phyloP scores from a whole-genome alignment of 2,888 invertebrate species.

The Drosophila pegasa region DNA sequence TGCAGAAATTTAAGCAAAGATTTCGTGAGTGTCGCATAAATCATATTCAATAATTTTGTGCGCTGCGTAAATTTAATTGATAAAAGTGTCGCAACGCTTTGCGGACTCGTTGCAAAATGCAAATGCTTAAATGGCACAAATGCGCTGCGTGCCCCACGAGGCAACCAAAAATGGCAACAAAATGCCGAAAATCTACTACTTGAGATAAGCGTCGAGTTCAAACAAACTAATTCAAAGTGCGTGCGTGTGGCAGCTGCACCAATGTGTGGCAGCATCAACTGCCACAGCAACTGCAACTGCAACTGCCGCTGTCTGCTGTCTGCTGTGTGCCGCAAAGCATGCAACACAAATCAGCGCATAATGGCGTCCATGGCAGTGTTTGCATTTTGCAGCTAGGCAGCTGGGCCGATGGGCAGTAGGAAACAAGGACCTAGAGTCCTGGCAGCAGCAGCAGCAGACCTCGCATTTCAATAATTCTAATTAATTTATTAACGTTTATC shows the following conservation, averaged over 20 bases:
- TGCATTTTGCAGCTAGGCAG: constrained; percentile 59
- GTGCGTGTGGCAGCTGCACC: constrained; percentile 37
- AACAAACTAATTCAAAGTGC: constrained; percentile 79
- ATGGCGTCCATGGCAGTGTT: constrained; percentile 72
- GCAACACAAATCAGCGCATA: constrained; percentile 78
- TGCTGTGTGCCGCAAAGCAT: constrained; percentile 61
- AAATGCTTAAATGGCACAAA: constrained; percentile 9
- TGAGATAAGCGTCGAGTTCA: constrained; percentile 79
- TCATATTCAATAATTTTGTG: constrained; percentile 54
- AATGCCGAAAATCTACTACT: constrained; percentile 79
- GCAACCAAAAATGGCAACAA: constrained; percentile 65
- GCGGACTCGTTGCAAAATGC: constrained; percentile 38
- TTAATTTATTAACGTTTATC: constrained; percentile 85
- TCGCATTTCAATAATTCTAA: constrained; percentile 85
- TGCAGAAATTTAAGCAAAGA: constrained; percentile 25
- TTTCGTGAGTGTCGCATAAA: constrained; percentile 35
- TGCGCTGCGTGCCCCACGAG: constrained; percentile 51
- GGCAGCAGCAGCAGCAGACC: constrained; percentile 32
- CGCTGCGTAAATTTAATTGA: constrained; percentile 77
- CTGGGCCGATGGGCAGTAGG: constrained; percentile 24
- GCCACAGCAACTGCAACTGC: constrained; percentile 1
- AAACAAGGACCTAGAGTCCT: constrained; percentile 29
- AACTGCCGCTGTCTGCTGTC: constrained; percentile 12
- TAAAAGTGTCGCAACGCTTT: constrained; percentile 60
- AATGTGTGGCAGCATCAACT: constrained; percentile 28